Percentiles rank a stretch among this genome's conserved stretches.
Evolutionary conservation across 2,888 invertebrate genomes (phyloP).

Genomic region (Meteorus cinctellus): DNA sequence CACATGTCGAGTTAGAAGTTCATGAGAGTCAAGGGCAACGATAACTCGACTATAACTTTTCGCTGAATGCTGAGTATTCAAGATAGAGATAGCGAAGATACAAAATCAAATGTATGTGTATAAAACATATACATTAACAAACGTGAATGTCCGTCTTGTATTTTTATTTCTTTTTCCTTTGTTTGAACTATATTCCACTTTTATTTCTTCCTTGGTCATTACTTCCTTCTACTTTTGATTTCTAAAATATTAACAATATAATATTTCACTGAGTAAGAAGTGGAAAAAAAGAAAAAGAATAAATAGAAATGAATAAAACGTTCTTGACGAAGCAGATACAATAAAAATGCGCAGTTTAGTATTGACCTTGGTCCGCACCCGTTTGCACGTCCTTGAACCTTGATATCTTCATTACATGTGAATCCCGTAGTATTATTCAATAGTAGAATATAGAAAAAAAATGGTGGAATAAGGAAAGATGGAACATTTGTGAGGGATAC

Average conservation of each 20-base stretch:
- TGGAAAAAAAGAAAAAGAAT: not conserved
- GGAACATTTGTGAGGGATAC: not conserved
- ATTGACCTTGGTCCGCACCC: not conserved
- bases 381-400: constrained; percentile 7
- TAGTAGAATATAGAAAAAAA: not conserved
- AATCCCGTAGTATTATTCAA: not conserved
- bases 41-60: constrained; percentile 57
- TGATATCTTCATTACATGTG: not conserved
- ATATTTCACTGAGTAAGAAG: not conserved
- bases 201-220: not conserved
- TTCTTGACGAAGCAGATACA: not conserved
- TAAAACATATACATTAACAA: not conserved
- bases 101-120: not conserved
- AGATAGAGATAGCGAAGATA: constrained; percentile 38
- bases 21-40: constrained; percentile 59
- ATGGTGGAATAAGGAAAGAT: not conserved
- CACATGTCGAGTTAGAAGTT: constrained; percentile 48
- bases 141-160: not conserved
- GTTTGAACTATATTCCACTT: not conserved
- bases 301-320: not conserved
- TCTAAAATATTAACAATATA: not conserved
- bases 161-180: not conserved
- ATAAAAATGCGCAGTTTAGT: not conserved
- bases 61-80: constrained; percentile 59
- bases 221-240: not conserved